Conservation (phyloP, 2,113 vertebrate species). For the Cryptomyrus ogoouensis region DNA sequence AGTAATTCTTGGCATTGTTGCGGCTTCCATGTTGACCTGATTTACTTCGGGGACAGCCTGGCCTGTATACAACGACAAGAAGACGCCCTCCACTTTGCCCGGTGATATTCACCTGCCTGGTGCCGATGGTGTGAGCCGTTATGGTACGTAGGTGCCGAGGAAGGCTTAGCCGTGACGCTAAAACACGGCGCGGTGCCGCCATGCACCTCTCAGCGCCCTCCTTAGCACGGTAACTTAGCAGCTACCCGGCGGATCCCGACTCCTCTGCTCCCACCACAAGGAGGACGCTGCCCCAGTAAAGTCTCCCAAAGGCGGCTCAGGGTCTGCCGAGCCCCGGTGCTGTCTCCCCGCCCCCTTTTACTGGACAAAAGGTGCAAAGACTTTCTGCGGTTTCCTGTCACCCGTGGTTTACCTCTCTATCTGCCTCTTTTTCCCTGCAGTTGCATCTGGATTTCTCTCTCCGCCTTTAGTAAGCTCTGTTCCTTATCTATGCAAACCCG, state of each 20-base stretch:
- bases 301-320: neutral
- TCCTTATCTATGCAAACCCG: constrained; percentile 25
- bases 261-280: neutral
- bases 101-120: neutral
- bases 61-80: neutral
- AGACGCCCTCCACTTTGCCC: neutral
- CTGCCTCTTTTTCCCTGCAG: constrained; percentile 33
- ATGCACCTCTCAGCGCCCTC: neutral
- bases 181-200: neutral
- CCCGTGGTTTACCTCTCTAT: constrained; percentile 6
- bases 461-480: constrained; percentile 28
- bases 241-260: neutral
- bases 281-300: neutral
- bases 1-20: neutral
- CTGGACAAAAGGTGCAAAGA: neutral
- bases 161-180: neutral
- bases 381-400: neutral
- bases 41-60: neutral
- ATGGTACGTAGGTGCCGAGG: neutral
- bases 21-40: neutral
- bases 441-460: constrained; percentile 29
- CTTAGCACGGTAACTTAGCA: neutral
- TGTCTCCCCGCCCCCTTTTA: neutral
- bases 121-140: neutral
- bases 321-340: neutral